Evolutionary conservation across 2,888 invertebrate species (phyloP).

Genomic region (Clunio marinus): DNA sequence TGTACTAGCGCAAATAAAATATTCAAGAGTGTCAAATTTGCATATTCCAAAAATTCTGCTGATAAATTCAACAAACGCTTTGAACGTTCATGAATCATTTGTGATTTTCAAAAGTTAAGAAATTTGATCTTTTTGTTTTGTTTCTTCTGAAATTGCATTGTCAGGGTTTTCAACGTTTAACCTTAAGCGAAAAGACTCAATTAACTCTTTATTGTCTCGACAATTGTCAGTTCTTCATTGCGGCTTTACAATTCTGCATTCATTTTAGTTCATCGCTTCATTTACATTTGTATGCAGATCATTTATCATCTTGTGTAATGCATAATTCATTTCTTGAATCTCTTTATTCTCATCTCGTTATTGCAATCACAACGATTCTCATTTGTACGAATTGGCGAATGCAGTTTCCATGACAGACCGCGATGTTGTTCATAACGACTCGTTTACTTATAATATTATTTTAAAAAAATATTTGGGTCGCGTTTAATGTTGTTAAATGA

Average conservation of each 20-base stretch:
- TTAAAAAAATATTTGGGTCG: no score
- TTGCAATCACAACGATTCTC: not conserved
- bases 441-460: no score
- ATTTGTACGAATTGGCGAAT: not conserved
- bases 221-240: not conserved
- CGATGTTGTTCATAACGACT: no score
- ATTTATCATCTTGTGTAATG: not conserved
- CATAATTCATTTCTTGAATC: not conserved
- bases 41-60: not conserved
- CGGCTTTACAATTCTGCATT: not conserved
- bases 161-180: no score
- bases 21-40: not conserved
- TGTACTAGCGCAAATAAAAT: not conserved
- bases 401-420: not conserved
- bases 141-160: no score
- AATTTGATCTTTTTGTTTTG: no score
- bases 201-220: not conserved
- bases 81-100: no score
- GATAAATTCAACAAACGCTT: no score
- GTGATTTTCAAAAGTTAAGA: no score
- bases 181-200: no score
- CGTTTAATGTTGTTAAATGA: no score
- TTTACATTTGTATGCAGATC: not conserved
- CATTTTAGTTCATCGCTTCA: not conserved
- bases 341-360: not conserved